Conservation (phyloP, 2,113 vertebrate genomes). For the Mus spicilegus region DNA sequence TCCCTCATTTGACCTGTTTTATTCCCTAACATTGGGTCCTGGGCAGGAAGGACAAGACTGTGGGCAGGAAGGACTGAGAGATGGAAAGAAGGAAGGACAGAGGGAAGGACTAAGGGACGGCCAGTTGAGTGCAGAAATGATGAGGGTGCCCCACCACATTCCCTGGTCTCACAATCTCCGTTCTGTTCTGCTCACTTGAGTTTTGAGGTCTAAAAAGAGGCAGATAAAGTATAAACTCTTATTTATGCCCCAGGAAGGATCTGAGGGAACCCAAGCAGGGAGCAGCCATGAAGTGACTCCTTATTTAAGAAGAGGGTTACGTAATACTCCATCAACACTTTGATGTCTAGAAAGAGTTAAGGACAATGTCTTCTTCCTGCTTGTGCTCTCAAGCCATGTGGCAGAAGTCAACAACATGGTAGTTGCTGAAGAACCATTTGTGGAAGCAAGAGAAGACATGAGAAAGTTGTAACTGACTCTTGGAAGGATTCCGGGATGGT, state of each 20-base stretch:
- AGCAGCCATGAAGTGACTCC: constrained; percentile 5
- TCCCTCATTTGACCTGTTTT: constrained; percentile 36
- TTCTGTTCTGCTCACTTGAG: not conserved
- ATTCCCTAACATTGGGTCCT: not conserved
- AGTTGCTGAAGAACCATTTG: constrained; percentile 45
- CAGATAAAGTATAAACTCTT: not conserved
- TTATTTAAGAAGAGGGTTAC: not conserved
- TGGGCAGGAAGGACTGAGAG: not conserved
- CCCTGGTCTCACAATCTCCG: not conserved
- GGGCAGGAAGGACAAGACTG: not conserved
- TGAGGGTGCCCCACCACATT: not conserved
- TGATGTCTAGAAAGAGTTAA: not conserved
- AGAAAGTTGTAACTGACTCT: constrained; percentile 20
- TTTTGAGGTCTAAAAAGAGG: not conserved
- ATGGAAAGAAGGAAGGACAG: not conserved
- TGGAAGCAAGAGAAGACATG: constrained; percentile 25
- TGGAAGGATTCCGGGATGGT: not conserved
- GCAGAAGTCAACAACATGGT: constrained; percentile 1
- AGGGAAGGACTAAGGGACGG: not conserved
- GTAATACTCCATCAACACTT: not conserved
- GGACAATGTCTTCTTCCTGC: not conserved
- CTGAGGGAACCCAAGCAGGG: constrained; percentile 20
- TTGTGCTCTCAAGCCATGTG: constrained; percentile 2
- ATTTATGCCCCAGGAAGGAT: not conserved
- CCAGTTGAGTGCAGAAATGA: not conserved